phyloP scores from a whole-genome alignment of 2,888 invertebrate species.

The Drosophila paramelanica region DNA sequence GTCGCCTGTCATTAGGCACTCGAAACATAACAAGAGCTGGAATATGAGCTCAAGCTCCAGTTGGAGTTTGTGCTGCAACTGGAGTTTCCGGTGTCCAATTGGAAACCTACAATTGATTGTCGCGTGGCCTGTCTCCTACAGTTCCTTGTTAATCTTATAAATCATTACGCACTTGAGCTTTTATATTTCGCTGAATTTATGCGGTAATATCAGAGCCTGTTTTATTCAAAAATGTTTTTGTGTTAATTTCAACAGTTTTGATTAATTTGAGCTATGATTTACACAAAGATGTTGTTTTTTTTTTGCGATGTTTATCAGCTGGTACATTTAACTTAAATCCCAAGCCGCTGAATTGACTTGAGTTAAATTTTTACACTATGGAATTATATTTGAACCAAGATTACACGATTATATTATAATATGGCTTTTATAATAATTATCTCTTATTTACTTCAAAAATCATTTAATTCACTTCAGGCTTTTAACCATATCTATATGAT shows the following conservation, averaged over 20 bases:
- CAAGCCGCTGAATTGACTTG: neutral
- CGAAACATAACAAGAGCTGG: conserved; percentile 6
- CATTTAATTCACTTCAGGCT: too few relatives aligned
- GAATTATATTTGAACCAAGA: too few relatives aligned
- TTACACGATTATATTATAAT: too few relatives aligned
- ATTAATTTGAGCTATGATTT: too few relatives aligned
- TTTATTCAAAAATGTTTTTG: too few relatives aligned
- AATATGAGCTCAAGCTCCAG: conserved; percentile 9
- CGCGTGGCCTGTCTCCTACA: neutral
- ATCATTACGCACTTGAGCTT: neutral
- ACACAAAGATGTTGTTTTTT: too few relatives aligned
- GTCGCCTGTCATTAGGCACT: conserved; percentile 28
- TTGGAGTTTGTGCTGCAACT: conserved; percentile 4
- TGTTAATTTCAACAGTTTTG: too few relatives aligned
- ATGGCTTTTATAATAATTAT: too few relatives aligned
- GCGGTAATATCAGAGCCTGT: too few relatives aligned
- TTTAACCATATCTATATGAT: too few relatives aligned
- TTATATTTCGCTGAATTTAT: neutral
- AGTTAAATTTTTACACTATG: neutral
- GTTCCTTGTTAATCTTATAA: conserved; percentile 20
- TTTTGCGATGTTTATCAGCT: too few relatives aligned
- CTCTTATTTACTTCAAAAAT: too few relatives aligned
- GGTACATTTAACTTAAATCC: neutral
- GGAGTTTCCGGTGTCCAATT: conserved; percentile 24
- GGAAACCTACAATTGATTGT: conserved; percentile 8